These are phyloP conservation scores for Loxodonta africana DNA, from an alignment of 2,113 vertebrate species.

Conservation along the genomic window DNA sequence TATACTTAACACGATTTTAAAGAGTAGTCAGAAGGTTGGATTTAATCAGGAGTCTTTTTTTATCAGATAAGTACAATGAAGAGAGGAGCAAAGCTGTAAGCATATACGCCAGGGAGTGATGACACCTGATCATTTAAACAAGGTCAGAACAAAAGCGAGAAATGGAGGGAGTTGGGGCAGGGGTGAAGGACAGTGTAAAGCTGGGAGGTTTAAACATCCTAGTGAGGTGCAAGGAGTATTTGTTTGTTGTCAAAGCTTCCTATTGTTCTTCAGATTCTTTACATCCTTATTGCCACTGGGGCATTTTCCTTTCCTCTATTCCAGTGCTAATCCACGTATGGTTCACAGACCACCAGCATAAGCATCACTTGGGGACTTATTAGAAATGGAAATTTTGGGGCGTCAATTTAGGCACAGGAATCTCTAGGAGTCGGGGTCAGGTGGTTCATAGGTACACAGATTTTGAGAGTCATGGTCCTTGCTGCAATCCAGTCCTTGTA, in stretches of 20 bases:
- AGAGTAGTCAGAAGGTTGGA: neutral
- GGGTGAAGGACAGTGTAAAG: neutral
- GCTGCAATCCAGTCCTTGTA: neutral
- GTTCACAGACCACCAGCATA: neutral
- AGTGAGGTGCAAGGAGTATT: neutral
- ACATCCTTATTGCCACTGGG: neutral
- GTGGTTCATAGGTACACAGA: neutral
- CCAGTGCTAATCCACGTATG: neutral
- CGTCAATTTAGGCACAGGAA: neutral
- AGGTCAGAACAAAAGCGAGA: neutral
- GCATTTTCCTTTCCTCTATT: neutral
- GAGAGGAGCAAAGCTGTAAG: neutral
- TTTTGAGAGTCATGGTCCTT: neutral
- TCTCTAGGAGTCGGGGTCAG: neutral
- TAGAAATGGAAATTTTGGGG: conserved; percentile 32
- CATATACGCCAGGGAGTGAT: neutral
- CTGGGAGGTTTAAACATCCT: neutral
- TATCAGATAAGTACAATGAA: neutral
- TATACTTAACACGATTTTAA: neutral
- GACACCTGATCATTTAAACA: neutral
- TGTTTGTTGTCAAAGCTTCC: neutral
- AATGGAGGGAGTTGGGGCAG: neutral
- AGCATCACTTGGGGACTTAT: neutral
- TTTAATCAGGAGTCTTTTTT: neutral
- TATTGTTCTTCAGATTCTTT: neutral